Conservation (phyloP, 2,113 vertebrate species). For the Propithecus coquereli region DNA sequence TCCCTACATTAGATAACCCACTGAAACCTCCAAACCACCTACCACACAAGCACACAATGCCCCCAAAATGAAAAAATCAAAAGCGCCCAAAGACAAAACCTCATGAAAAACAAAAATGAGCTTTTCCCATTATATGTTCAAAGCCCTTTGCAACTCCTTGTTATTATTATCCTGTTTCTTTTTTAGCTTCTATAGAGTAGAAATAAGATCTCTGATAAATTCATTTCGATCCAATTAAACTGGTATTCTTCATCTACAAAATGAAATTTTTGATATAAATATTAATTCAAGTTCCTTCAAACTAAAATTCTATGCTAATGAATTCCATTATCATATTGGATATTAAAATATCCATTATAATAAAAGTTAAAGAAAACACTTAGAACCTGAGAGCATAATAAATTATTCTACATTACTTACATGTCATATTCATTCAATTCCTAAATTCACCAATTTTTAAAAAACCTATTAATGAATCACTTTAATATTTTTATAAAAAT, state of each 20-base stretch:
- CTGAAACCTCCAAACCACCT: not conserved
- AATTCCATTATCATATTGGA: not conserved
- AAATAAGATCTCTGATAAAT: slow-evolving; percentile 34
- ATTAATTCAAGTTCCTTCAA: slow-evolving; percentile 6
- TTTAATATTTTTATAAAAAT: slow-evolving; percentile 24
- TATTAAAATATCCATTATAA: not conserved
- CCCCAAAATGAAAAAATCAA: slow-evolving; percentile 25
- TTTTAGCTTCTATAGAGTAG: slow-evolving; percentile 13
- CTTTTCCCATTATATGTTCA: not conserved
- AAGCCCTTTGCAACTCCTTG: not conserved
- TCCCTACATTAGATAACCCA: not conserved
- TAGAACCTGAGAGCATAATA: not conserved
- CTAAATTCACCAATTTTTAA: not conserved
- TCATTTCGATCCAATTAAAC: slow-evolving; percentile 24
- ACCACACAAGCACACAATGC: not conserved
- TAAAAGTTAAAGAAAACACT: slow-evolving; percentile 30
- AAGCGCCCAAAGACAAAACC: not conserved
- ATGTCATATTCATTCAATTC: not conserved
- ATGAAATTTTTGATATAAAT: slow-evolving; percentile 29
- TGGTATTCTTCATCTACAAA: not conserved
- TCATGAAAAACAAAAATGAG: not conserved
- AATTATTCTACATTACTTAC: not conserved
- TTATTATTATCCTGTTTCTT: not conserved
- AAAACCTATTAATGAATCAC: not conserved
- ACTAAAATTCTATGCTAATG: slow-evolving; percentile 33